Evolutionary conservation across 2,113 vertebrate species (phyloP), one percentile per base, ranked within the genome.

Genomic region (Sclerurus mexicanus): DNA sequence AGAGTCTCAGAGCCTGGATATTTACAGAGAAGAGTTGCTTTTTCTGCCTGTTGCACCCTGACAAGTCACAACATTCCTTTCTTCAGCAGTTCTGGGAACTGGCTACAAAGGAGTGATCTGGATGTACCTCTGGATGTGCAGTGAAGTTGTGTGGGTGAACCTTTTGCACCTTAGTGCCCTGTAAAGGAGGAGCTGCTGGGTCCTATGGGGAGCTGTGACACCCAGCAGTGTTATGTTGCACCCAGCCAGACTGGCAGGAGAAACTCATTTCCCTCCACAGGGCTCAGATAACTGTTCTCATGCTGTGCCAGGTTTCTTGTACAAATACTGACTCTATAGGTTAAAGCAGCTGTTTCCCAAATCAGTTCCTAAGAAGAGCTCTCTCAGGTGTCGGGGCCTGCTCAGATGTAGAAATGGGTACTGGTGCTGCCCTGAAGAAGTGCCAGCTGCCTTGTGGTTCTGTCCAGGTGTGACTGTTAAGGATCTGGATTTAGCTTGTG

Each of bases 161-260:
- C 39, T 78, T 40, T 77, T 73, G 62, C n/a, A 42, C 12, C 14
- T 67, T 14, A 53, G 73, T 77, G 50, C 25, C 27, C 30, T n/a
- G 12, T 42, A 31, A 66, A 74, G 35, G 25, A 95, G 52, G 35
- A 66, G 19, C 52, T 93, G 39, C 66, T 71, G 66, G 24, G 30
- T n/a, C 39, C 33, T 20, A 0, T 3, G 1, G 7, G 47, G 30
- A 85, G 50, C 69, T 75, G 44, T 71, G 58, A 13, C 35, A 64
- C 27, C 13, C 27, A 3, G 14, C 35, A 8, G 35, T 17, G 40
- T 68, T 74, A 55, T 0, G 0, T 2, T 59, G 15, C 31, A 44
- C 16, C 25, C 47, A 44, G 33, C 44, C 49, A 49, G 46, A 19
- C 82, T 66, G 31, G 13, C 82, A 88, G 71, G 40, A 86, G 44